Evolutionary conservation across 2,797 vertebrate genomes (phyloP), one percentile per base, ranked within the genome.

Genomic region (Acanthurus lineatus): DNA sequence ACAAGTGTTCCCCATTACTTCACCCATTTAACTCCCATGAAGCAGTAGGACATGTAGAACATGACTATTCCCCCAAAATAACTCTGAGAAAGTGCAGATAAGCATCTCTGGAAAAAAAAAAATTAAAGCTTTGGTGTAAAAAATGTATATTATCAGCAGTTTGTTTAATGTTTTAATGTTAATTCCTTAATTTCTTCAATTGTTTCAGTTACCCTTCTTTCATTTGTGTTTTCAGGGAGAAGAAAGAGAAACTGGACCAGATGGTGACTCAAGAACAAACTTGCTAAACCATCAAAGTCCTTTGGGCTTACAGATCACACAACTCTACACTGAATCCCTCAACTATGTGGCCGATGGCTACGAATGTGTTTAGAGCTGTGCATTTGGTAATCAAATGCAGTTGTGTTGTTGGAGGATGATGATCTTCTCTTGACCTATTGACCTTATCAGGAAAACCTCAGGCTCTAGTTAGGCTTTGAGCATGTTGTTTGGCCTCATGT

Each of bases 181-280:
- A n/a, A 54, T 1, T 62, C 25, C 2, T 25, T 32, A 15, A 56
- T 53, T 73, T 73, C 19, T 40, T 9, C 28, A 22, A 28, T 63
- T 56, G 38, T 54, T 61, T 52, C 9, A 61, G 7, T 77, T 28
- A 66, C 35, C 61, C 35, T 19, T 64, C 5, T 42, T 66, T 73
- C 1, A 25, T 77, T 76, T 76, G 61, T 81, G 22, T 89, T 89
- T 90, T 61, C 85, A 94, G 93, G 32, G 67, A 84, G 64, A 84
- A 40, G 28, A 70, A 73, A 49, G 51, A 32, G 19, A 79, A 72
- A 47, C 48, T 15, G 16, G 78, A 87, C 1, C 73, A 79, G 79
- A 88, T 61, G 67, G 74, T 57, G 78, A 83, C 42, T 73, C 89
- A 65, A 77, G 78, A 82, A 25, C 70, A 82, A 47, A 76, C 73